phyloP scores from a whole-genome alignment of 2,113 vertebrate species.

The Ranitomeya variabilis region DNA sequence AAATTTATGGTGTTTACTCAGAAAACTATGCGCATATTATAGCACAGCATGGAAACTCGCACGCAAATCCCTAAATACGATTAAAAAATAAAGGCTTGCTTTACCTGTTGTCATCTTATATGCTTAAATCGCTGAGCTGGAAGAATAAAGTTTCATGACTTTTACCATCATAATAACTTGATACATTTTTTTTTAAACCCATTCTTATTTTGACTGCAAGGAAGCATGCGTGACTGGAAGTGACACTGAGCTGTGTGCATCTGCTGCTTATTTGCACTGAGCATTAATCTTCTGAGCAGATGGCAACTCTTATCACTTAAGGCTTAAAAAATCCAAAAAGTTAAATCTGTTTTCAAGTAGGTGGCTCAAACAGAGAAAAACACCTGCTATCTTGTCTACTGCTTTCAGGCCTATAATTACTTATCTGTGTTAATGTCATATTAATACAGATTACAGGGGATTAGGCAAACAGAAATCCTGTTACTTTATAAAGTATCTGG shows the following conservation, averaged over 20 bases:
- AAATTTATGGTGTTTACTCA: neutral
- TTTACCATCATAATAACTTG: conserved; percentile 3
- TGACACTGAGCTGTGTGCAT: conserved; percentile 17
- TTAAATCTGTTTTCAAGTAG: conserved; percentile 42
- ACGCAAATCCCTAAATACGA: conserved; percentile 1
- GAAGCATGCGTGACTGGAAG: conserved; percentile 19
- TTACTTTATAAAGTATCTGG: conserved; percentile 7
- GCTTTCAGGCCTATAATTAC: conserved; percentile 28
- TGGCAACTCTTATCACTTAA: conserved; percentile 28
- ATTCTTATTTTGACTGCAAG: conserved; percentile 27
- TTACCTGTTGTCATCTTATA: conserved; percentile 25
- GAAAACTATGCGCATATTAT: neutral
- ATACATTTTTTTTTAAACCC: neutral
- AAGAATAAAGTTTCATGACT: conserved; percentile 18
- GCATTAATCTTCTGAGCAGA: conserved; percentile 50
- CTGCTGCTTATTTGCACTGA: conserved; percentile 20
- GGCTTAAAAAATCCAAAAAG: conserved; percentile 39
- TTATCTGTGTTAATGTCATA: conserved; percentile 35
- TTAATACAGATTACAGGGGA: conserved; percentile 45
- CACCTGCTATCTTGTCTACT: conserved; percentile 40
- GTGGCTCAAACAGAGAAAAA: conserved; percentile 34
- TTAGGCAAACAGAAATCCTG: conserved; percentile 20
- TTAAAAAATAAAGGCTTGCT: neutral
- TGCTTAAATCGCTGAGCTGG: neutral
- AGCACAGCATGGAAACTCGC: neutral